Evolutionary conservation across 2,113 vertebrate species (phyloP).

Genomic region (Sclerurus mexicanus): DNA sequence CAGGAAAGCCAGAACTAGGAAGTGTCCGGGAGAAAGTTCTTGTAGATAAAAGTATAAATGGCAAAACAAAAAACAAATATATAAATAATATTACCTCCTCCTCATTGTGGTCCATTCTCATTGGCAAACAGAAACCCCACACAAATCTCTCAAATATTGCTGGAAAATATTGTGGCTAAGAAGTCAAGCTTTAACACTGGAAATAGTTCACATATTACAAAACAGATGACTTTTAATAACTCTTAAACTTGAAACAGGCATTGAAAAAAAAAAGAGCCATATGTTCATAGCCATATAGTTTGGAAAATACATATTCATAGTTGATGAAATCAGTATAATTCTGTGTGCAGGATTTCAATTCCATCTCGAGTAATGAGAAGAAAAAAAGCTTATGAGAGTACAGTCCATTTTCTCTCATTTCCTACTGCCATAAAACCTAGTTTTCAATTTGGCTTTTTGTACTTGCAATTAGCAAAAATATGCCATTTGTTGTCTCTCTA

Average conservation of each 20-base stretch:
- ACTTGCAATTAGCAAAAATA: conserved; percentile 32
- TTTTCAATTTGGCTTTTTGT: conserved; percentile 1
- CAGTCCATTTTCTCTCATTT: not conserved
- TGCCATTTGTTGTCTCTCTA: not conserved
- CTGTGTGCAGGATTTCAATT: not conserved
- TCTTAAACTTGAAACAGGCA: not conserved
- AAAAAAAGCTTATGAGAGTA: not conserved
- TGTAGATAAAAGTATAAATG: not conserved
- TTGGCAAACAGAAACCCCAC: not conserved
- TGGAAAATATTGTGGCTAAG: not conserved
- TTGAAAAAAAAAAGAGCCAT: not conserved
- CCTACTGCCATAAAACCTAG: not conserved
- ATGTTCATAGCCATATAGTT: not conserved
- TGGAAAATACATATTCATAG: conserved; percentile 3
- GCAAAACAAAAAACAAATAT: not conserved
- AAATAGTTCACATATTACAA: not conserved
- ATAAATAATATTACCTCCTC: not conserved
- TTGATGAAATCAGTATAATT: not conserved
- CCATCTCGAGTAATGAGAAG: not conserved
- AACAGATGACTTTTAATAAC: not conserved
- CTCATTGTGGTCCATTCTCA: not conserved
- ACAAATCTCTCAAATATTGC: not conserved
- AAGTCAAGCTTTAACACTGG: not conserved
- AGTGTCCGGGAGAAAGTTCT: not conserved
- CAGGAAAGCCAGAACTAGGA: not conserved